Evolutionary conservation across 2,888 invertebrate genomes (phyloP).

Genomic region (Noctua janthe): DNA sequence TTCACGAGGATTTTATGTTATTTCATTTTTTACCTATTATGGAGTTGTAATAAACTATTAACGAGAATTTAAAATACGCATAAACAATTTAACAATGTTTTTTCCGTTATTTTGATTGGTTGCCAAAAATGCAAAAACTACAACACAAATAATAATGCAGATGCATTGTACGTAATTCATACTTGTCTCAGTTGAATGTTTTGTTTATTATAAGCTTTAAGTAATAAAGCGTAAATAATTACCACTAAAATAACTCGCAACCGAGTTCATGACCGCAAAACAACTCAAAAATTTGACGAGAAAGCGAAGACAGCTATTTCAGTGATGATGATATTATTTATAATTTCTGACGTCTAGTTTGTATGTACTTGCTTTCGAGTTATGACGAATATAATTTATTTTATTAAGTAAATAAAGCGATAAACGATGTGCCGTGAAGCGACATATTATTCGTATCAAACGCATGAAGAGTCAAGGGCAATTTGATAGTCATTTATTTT

Average conservation of each 20-base stretch:
- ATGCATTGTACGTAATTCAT: conserved; percentile 29
- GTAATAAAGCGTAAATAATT: conserved; percentile 43
- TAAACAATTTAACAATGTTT: neutral
- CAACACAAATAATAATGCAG: conserved; percentile 16
- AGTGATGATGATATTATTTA: conserved; percentile 42
- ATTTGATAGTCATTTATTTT: conserved; percentile 31
- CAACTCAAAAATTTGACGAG: conserved; percentile 22
- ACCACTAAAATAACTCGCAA: conserved; percentile 32
- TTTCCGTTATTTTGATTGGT: conserved; percentile 13
- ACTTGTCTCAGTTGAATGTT: neutral
- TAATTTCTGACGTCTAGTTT: conserved; percentile 27
- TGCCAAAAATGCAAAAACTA: conserved; percentile 48
- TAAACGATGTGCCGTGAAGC: conserved; percentile 34
- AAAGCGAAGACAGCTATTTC: conserved; percentile 45
- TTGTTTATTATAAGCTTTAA: conserved; percentile 26
- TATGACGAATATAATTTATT: conserved; percentile 45
- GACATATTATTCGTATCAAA: conserved; percentile 40
- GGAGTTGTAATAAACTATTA: neutral
- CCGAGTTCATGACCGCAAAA: conserved; percentile 49
- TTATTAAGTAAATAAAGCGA: conserved; percentile 54
- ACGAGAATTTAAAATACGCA: neutral
- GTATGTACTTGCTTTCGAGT: conserved; percentile 40
- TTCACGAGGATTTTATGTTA: neutral
- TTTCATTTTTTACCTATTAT: neutral
- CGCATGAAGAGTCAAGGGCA: conserved; percentile 26